These are phyloP conservation scores for Tretioscincus oriximinensis DNA, from an alignment of 2,113 vertebrate genomes.

Conservation along the genomic window DNA sequence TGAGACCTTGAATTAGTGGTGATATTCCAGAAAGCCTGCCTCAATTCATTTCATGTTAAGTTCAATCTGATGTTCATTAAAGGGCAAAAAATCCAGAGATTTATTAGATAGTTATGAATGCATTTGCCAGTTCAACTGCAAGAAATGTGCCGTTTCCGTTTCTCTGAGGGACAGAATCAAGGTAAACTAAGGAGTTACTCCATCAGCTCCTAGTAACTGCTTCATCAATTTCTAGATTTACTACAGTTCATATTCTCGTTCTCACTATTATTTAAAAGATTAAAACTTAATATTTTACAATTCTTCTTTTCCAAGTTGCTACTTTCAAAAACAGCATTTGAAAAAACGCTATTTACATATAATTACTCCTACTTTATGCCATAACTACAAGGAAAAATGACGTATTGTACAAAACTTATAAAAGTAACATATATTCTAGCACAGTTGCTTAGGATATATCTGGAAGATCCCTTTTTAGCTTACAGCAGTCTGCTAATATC, in stretches of 20 bases:
- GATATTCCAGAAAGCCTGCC: not conserved
- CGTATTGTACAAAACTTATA: not conserved
- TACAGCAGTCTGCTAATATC: not conserved
- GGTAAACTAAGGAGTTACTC: too few species aligned
- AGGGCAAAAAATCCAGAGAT: not conserved
- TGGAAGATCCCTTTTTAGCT: not conserved
- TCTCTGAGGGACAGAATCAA: too few species aligned
- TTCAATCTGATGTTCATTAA: not conserved
- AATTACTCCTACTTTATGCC: not conserved
- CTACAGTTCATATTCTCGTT: not conserved
- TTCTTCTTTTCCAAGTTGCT: not conserved
- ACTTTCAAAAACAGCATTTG: not conserved
- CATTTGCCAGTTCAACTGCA: not conserved
- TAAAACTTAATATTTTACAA: not conserved
- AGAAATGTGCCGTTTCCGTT: too few species aligned
- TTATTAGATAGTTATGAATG: too few species aligned
- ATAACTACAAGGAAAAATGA: not conserved
- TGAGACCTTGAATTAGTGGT: not conserved
- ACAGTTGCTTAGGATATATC: not conserved
- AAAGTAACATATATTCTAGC: not conserved
- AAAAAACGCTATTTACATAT: too few species aligned
- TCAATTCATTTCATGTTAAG: not conserved
- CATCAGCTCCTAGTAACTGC: too few species aligned
- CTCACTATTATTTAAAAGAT: not conserved
- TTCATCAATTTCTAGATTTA: not conserved